Percentiles rank a stretch among this genome's conserved stretches.
Conservation (phyloP, 1,140 invertebrate species). For the Marisa cornuarietis region DNA sequence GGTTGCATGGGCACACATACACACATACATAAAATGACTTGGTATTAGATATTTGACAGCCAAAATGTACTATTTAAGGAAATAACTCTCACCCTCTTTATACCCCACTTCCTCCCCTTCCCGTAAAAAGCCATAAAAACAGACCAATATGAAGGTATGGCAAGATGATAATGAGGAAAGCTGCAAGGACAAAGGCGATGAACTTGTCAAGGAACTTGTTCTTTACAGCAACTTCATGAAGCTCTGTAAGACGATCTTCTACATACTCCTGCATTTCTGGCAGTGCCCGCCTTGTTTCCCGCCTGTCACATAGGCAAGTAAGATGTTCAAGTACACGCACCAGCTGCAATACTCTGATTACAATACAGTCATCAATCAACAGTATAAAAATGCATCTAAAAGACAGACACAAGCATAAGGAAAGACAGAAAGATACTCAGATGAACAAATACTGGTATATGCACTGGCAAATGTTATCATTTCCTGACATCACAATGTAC, state of each 20-base stretch:
- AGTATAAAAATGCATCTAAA: background rate
- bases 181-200: slow-evolving; percentile 43
- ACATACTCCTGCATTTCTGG: slow-evolving; percentile 52
- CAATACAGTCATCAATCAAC: background rate
- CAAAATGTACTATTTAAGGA: too few relatives aligned
- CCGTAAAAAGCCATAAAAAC: slow-evolving; percentile 8
- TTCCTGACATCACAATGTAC: background rate
- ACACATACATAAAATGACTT: background rate
- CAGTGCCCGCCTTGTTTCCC: slow-evolving; percentile 1
- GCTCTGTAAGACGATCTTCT: slow-evolving; percentile 47
- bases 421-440: background rate
- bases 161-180: slow-evolving; percentile 42
- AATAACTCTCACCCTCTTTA: background rate
- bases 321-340: background rate
- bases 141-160: slow-evolving; percentile 61
- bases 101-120: background rate
- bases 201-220: slow-evolving; percentile 52
- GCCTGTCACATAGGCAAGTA: background rate
- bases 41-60: background rate
- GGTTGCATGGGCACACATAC: background rate
- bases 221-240: slow-evolving; percentile 49
- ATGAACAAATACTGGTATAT: background rate
- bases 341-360: background rate
- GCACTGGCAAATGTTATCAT: background rate
- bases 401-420: background rate